A percentile compares a stretch with the other conserved stretches of the same genome.
These are phyloP conservation scores for Sebastes nivosus DNA, from an alignment of 2,797 vertebrate genomes.

Conservation along the genomic window DNA sequence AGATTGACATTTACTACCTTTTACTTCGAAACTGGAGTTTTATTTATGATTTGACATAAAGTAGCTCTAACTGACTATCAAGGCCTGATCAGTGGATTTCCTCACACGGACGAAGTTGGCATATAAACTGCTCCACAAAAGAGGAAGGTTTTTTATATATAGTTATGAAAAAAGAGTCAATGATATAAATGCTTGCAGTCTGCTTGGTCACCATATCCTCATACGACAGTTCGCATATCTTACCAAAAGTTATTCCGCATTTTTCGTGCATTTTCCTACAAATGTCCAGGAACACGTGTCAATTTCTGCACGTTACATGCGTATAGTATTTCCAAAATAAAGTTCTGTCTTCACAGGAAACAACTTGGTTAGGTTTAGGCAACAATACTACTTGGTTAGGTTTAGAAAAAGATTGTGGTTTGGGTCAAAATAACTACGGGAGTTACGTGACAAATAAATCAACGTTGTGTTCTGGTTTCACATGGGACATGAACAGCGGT, in stretches of 20 bases:
- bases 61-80: not conserved
- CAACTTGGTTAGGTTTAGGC: not conserved
- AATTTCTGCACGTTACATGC: no score
- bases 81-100: not conserved
- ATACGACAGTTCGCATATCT: no score
- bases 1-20: not conserved
- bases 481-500: no score
- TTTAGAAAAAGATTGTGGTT: no score
- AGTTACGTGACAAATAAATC: no score
- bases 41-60: not conserved
- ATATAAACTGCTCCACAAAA: not conserved
- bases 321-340: no score
- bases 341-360: no score
- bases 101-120: not conserved
- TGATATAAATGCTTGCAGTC: not conserved
- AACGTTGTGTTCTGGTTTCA: no score
- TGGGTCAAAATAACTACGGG: no score
- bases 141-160: not conserved
- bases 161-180: not conserved
- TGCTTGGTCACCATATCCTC: not conserved
- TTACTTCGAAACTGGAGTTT: not conserved
- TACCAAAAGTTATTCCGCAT: fast-evolving
- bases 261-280: no score
- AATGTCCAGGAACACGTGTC: no score
- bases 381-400: no score